A percentile compares a stretch with the other conserved stretches of the same genome.
These are phyloP conservation scores for Porites lobata DNA, from an alignment of 92 coral and sea anemone species.

Conservation along the genomic window DNA sequence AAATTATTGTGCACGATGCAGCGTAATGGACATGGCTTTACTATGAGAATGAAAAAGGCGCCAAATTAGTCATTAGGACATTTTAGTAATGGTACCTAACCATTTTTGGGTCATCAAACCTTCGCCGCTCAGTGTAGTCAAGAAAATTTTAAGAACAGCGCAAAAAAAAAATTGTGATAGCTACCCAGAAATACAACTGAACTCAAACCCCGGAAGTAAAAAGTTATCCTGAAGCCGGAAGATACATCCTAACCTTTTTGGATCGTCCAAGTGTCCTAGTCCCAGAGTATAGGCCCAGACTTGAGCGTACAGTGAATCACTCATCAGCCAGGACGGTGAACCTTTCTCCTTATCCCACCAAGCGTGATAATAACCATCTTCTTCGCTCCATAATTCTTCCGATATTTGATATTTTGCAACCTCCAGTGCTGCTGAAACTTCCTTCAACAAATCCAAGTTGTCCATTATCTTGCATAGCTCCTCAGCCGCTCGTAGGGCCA, in stretches of 20 bases:
- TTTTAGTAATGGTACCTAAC: too few relatives aligned
- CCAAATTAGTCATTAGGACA: too few relatives aligned
- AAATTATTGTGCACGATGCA: too few relatives aligned
- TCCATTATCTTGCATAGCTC: conserved; percentile 39
- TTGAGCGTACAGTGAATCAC: conserved; percentile 59
- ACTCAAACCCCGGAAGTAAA: too few relatives aligned
- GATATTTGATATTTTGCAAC: conserved; percentile 10
- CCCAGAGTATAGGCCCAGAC: conserved; percentile 62
- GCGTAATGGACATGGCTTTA: too few relatives aligned
- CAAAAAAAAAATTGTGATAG: too few relatives aligned
- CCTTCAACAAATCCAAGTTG: conserved; percentile 1
- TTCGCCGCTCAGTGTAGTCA: too few relatives aligned
- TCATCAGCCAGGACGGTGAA: conserved; percentile 55
- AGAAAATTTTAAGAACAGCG: too few relatives aligned
- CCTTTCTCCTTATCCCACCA: conserved; percentile 52
- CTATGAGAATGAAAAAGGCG: too few relatives aligned
- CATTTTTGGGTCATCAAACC: too few relatives aligned
- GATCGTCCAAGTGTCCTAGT: conserved; percentile 38
- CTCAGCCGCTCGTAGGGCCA: conserved; percentile 48
- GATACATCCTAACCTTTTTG: conserved; percentile 13
- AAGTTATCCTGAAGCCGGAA: neutral
- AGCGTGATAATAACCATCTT: conserved; percentile 55
- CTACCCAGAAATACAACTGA: too few relatives aligned
- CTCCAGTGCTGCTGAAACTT: conserved; percentile 13
- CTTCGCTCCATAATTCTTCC: conserved; percentile 55